Conservation (phyloP, 1,140 invertebrate species). For the Calephelis nemesis region DNA sequence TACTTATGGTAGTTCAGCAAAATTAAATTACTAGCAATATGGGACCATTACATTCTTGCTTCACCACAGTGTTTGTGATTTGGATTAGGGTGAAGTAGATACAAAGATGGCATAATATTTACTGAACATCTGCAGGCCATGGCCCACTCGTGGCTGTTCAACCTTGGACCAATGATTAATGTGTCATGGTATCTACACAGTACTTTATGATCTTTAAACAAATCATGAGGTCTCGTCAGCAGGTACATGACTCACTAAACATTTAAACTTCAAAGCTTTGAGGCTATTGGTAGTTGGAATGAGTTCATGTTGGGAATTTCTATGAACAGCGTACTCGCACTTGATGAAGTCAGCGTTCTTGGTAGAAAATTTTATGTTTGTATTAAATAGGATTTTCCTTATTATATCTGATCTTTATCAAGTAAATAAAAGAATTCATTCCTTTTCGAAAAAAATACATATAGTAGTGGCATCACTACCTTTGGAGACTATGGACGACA, state of each 20-base stretch:
- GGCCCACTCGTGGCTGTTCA: background rate
- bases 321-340: background rate
- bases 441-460: too few species aligned
- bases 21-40: too few species aligned
- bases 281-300: conserved; percentile 7
- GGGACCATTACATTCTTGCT: too few species aligned
- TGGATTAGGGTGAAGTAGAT: background rate
- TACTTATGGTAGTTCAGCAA: too few species aligned
- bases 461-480: too few species aligned
- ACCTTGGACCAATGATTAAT: conserved; percentile 16
- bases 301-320: conserved; percentile 10
- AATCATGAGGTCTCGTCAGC: conserved; percentile 13
- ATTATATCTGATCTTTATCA: too few species aligned
- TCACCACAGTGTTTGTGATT: too few species aligned
- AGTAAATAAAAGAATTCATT: too few species aligned
- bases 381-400: background rate
- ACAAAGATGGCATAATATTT: background rate
- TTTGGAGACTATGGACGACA: too few species aligned
- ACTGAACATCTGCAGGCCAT: conserved; percentile 5
- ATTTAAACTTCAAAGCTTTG: background rate
- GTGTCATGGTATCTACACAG: conserved; percentile 3
- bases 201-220: conserved; percentile 19
- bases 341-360: conserved; percentile 9
- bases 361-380: conserved; percentile 3
- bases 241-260: conserved; percentile 9